Base-by-base conservation (phyloP, 2,888 invertebrate species). In the Mimas tiliae region DNA sequence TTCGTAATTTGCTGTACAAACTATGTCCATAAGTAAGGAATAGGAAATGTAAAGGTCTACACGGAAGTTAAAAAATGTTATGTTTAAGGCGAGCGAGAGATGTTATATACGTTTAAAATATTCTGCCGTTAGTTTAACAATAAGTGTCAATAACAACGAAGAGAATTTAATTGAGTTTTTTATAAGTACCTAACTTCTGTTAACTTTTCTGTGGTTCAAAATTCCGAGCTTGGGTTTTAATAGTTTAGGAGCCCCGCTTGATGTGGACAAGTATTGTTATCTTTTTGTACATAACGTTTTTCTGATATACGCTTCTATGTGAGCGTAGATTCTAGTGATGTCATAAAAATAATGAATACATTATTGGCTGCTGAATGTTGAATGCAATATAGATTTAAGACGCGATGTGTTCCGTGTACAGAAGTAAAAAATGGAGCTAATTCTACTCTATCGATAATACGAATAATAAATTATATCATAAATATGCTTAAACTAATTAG, bases 301-400 rank as follows among this genome's bases (percentile, higher is more conserved):
- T 58, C 42, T 58, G 12, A 19, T 58, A 38, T 42, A 58, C 16
- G 58, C 42, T 58, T n/a, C 42, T 38, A 19, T 19, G 42, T 53
- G 42, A 58, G 58, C 38, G 58, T 58, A 58, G 19, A 42, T 58
- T 58, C 42, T 58, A 58, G 58, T 42, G 42, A 55, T 34, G 65
- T 65, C 45, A 34, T 50, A 58, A 50, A 53, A 16, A 62, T 51
- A n/a, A 64, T 19, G n/a, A 58, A 64, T 65, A 64, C 47, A 50
- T 47, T 64, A 65, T 63, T 55, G 64, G 66, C 63, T 67, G 63
- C 55, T 67, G 62, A 52, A 45, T 33, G 45, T 50, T 62, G 65
- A 68, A 71, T 69, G 70, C 68, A 62, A 72, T 65, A 58, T 66
- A 69, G 63, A 52, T 51, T 50, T 67, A 65, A 67, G 65, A 58